Percentiles rank a stretch among this genome's conserved stretches.
phyloP scores from a whole-genome alignment of 2,113 vertebrate genomes.

The Nanorana parkeri region DNA sequence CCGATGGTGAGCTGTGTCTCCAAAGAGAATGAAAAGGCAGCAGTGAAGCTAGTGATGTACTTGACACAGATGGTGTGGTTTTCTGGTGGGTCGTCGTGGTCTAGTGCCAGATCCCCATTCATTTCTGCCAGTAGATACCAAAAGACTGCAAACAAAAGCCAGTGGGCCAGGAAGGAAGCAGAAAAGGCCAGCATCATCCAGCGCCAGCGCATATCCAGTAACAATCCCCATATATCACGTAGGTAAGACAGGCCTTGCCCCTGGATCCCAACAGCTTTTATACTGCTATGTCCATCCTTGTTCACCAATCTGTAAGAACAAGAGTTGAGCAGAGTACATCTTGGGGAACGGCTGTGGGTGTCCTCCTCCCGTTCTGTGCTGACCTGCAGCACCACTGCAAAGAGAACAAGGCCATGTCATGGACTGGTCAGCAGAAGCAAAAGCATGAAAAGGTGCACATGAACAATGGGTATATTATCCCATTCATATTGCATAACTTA shows the following conservation, averaged over 20 bases:
- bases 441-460: too few species aligned
- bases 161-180: slow-evolving; percentile 90
- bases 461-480: too few species aligned
- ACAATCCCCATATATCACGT: slow-evolving; percentile 90
- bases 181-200: slow-evolving; percentile 96
- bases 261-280: slow-evolving; percentile 71
- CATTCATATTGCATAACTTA: too few species aligned
- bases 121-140: slow-evolving; percentile 95
- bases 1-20: slow-evolving; percentile 98
- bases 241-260: slow-evolving; percentile 79
- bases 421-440: background rate
- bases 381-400: slow-evolving; percentile 59
- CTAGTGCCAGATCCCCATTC: slow-evolving; percentile 92
- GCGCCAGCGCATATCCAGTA: slow-evolving; percentile 94
- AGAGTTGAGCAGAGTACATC: slow-evolving; percentile 78
- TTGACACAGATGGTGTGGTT: slow-evolving; percentile 96
- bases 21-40: slow-evolving; percentile 95
- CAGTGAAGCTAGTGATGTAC: slow-evolving; percentile 93
- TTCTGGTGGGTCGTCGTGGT: slow-evolving; percentile 87
- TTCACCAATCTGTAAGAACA: slow-evolving; percentile 83
- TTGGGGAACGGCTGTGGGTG: slow-evolving; percentile 77
- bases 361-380: slow-evolving; percentile 67
- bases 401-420: background rate
- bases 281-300: slow-evolving; percentile 89
- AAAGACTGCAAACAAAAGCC: slow-evolving; percentile 94